Evolutionary conservation across 1,140 invertebrate genomes (phyloP), one percentile per base, ranked within the genome.

Genomic region (Gryon sp.): DNA sequence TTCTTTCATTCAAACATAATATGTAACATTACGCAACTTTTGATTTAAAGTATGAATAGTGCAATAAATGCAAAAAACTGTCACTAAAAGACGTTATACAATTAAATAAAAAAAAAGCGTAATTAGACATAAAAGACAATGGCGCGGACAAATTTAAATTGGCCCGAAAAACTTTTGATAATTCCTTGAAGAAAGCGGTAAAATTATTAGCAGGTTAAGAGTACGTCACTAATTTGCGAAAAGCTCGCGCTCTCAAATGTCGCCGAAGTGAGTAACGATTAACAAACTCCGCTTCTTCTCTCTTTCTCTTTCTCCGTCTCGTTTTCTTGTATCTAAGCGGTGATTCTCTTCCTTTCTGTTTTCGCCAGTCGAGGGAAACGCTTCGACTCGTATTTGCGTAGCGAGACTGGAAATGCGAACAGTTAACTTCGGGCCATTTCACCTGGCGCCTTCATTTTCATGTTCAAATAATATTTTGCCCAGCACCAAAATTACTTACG

Each of bases 241-340:
- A 78, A 77, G 72, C 76, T 74, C 53, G 40, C 57, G 43, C 57
- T 69, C 53, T 76, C 34, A 72, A 80, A 80, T 48, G 53, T 78
- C 53, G 66, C 69, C 40, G 48, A 79, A 79, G 80, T 80, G 79
- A 82, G 76, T 83, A 80, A 83, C 77, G 80, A 82, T 79, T 79
- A 82, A 79, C 77, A 60, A 76, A 76, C 78, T 73, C 48, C 30
- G 50, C 55, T 28, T 34, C 46, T 26, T 2, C 60, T 63, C 48
- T 34, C 45, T 46, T 32, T 3, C 8, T 4, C 26, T n/a, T n/a
- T n/a, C n/a, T n/a, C n/a, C n/a, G n/a, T n/a, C n/a, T n/a, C n/a
- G n/a, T n/a, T n/a, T n/a, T n/a, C n/a, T n/a, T n/a, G n/a, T n/a
- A n/a, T n/a, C n/a, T n/a, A n/a, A n/a, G 14, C 22, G n/a, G 34